Conservation (phyloP, 2,113 vertebrate species). For the Osmerus eperlanus region DNA sequence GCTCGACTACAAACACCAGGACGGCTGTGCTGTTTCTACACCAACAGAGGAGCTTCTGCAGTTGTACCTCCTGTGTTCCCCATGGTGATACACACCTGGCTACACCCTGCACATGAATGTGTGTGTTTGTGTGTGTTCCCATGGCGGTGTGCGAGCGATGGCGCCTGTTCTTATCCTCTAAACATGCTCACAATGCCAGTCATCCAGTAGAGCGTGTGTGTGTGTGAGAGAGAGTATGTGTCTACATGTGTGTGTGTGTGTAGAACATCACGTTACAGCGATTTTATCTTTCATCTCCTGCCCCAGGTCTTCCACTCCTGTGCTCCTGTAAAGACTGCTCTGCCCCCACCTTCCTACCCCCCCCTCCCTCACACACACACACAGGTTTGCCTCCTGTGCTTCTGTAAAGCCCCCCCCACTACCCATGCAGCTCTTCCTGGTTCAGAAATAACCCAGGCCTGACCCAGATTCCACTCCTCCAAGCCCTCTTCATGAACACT, state of each 20-base stretch:
- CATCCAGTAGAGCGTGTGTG: slow-evolving; percentile 15
- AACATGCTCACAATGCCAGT: slow-evolving; percentile 36
- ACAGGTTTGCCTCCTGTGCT: background rate
- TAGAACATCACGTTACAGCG: slow-evolving; percentile 10
- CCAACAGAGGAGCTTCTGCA: too few species aligned
- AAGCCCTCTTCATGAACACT: slow-evolving; percentile 23
- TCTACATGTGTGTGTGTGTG: slow-evolving; percentile 1
- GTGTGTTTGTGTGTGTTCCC: slow-evolving; percentile 5
- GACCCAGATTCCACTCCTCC: slow-evolving; percentile 37
- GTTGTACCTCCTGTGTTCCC: too few species aligned
- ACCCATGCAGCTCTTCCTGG: too few species aligned
- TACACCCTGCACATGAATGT: background rate
- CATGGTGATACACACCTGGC: too few species aligned
- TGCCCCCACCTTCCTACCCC: background rate
- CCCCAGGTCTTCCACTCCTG: background rate
- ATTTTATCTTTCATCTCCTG: background rate
- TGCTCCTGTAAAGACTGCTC: background rate
- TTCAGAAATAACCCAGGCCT: slow-evolving; percentile 22
- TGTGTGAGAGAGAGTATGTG: slow-evolving; percentile 9
- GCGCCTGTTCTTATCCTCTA: slow-evolving; percentile 9
- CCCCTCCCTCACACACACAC: too few species aligned
- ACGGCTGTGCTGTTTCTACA: too few species aligned
- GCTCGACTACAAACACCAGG: too few species aligned
- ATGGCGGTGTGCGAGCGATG: slow-evolving; percentile 4
- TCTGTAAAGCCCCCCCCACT: background rate